These are phyloP conservation scores for Psilopsiagon aurifrons DNA, from an alignment of 2,113 vertebrate species.

Conservation along the genomic window DNA sequence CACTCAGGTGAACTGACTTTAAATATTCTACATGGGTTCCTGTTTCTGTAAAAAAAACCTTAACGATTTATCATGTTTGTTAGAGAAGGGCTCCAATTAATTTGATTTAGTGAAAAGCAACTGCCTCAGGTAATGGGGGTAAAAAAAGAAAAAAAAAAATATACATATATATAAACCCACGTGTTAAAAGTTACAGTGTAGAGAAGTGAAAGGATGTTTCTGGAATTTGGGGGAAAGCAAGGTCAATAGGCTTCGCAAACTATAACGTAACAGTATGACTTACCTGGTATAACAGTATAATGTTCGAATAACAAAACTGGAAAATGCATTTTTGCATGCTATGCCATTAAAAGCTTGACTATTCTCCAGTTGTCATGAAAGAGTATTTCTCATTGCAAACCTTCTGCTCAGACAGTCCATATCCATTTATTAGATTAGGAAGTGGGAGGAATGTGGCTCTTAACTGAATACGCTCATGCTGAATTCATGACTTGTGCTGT, in stretches of 20 bases:
- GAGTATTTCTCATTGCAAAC: background rate
- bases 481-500: fast-evolving
- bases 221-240: background rate
- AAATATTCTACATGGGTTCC: background rate
- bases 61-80: background rate
- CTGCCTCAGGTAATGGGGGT: background rate
- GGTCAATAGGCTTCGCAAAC: constrained; percentile 33
- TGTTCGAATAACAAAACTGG: constrained; percentile 34
- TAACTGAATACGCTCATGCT: background rate
- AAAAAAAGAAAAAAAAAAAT: background rate
- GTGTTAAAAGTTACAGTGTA: background rate
- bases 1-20: background rate
- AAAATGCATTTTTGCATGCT: constrained; percentile 26
- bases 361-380: background rate
- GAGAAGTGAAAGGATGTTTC: constrained; percentile 8
- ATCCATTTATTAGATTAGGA: background rate
- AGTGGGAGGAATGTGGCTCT: background rate
- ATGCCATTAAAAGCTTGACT: constrained; percentile 1
- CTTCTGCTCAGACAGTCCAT: background rate
- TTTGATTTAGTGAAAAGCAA: background rate
- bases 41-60: background rate
- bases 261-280: constrained; percentile 16
- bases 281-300: constrained; percentile 5
- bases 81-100: background rate
- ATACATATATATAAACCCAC: background rate